These are phyloP conservation scores for Drosophila mayaguana DNA, from an alignment of 2,888 invertebrate genomes.

Conservation along the genomic window DNA sequence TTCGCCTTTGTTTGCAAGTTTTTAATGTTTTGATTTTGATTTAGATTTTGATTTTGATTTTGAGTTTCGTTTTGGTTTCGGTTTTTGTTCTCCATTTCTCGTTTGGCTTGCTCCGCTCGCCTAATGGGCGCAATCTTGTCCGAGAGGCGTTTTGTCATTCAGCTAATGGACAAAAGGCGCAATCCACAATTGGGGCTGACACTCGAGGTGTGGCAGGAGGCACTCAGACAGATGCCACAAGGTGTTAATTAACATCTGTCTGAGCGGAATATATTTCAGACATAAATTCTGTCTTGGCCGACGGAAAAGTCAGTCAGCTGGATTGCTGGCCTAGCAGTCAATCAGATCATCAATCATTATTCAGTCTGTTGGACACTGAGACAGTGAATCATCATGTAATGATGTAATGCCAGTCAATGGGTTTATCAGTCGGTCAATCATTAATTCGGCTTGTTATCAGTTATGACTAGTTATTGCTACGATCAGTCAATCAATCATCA, in stretches of 20 bases:
- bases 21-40: constrained; percentile 1
- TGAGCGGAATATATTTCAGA: not conserved
- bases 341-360: not conserved
- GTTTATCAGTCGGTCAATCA: not conserved
- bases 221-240: constrained; percentile 1
- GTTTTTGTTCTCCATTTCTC: not conserved
- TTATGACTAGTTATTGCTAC: not conserved
- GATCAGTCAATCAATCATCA: not conserved
- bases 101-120: not conserved
- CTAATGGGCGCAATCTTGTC: constrained; percentile 35
- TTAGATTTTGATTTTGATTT: not conserved
- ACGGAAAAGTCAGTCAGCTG: not conserved
- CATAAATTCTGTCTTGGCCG: not conserved
- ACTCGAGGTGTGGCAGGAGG: constrained; percentile 6
- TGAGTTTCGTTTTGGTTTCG: not conserved
- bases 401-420: not conserved
- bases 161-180: constrained; percentile 19
- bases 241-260: constrained; percentile 4
- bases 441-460: too few relatives aligned
- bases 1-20: constrained; percentile 23
- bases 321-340: not conserved
- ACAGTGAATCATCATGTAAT: not conserved
- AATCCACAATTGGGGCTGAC: constrained; percentile 23
- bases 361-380: not conserved
- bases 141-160: constrained; percentile 11